phyloP scores from a whole-genome alignment of 2,797 vertebrate genomes.

The Lepilemur septentrionalis region DNA sequence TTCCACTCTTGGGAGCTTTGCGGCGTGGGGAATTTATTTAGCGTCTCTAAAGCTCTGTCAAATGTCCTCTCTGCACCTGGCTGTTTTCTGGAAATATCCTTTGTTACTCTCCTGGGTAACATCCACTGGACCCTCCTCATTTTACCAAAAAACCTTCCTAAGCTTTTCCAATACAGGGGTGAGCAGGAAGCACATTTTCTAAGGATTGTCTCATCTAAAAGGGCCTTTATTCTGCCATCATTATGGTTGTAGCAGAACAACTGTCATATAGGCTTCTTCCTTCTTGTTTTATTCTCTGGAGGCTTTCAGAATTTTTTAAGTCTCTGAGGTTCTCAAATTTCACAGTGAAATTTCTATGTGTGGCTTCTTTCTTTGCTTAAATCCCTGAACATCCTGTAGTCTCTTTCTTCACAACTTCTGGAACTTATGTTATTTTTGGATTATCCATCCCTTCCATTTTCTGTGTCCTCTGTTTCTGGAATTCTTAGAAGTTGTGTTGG shows the following conservation, averaged over 20 bases:
- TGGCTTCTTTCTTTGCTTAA: neutral
- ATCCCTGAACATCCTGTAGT: neutral
- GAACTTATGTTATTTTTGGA: neutral
- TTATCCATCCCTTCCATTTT: neutral
- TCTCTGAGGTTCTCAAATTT: neutral
- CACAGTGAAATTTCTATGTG: neutral
- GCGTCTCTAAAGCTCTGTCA: neutral
- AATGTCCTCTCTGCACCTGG: neutral
- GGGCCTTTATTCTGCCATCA: neutral
- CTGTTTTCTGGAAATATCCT: neutral
- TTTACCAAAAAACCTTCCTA: neutral
- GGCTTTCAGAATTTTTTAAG: neutral
- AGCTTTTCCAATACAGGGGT: neutral
- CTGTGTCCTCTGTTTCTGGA: neutral
- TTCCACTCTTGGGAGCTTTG: neutral
- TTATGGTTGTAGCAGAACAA: neutral
- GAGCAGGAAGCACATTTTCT: neutral
- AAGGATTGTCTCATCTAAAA: neutral
- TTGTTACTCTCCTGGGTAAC: neutral
- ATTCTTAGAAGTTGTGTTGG: neutral
- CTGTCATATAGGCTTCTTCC: neutral
- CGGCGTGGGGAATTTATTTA: neutral
- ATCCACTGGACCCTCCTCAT: neutral
- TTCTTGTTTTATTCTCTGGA: neutral
- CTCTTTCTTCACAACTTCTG: neutral